Percentiles rank a stretch among this genome's conserved stretches.
Conservation (phyloP, 2,113 vertebrate genomes). For the Caretta caretta region DNA sequence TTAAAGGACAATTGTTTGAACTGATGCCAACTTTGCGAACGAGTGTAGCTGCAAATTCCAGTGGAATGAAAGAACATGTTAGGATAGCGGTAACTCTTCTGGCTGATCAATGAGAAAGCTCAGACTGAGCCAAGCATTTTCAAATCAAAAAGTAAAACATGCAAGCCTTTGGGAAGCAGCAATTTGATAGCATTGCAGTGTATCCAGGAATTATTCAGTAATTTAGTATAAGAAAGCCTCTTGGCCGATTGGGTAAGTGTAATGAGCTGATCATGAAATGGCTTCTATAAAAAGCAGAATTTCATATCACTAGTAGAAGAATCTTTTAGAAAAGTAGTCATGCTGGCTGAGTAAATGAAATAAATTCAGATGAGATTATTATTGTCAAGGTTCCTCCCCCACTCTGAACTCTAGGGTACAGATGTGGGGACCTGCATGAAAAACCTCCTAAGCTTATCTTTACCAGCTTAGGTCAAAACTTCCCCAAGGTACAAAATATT, state of each 20-base stretch:
- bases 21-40: background rate
- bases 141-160: background rate
- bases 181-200: background rate
- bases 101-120: background rate
- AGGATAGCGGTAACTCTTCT: accelerated
- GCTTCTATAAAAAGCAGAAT: background rate
- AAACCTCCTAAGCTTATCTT: no score
- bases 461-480: no score
- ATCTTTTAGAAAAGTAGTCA: background rate
- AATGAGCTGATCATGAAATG: background rate
- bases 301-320: background rate
- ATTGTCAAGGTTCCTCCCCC: no score
- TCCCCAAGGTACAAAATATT: no score
- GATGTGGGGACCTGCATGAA: no score
- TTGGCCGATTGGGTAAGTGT: background rate
- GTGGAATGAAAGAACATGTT: background rate
- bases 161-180: background rate
- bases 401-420: no score
- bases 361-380: background rate
- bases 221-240: constrained; percentile 39
- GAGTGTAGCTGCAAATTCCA: background rate
- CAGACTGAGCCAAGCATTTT: background rate
- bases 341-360: background rate
- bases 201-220: constrained; percentile 1
- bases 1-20: background rate